Percentiles rank a stretch among this genome's conserved stretches.
Evolutionary conservation across 2,888 invertebrate genomes (phyloP).

Genomic region (Dryobotodes eremita): DNA sequence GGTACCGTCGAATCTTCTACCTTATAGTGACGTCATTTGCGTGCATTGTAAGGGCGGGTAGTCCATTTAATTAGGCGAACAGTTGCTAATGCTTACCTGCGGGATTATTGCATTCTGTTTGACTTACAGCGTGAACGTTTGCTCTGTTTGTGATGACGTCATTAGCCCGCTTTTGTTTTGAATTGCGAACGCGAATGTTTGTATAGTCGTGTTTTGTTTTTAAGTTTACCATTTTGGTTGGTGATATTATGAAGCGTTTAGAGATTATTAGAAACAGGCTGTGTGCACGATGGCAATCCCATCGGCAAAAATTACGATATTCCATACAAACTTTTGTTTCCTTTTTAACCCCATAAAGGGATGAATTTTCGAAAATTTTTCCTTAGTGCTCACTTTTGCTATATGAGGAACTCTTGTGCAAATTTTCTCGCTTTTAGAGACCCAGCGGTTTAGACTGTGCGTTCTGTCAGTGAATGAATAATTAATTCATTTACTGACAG

Average conservation of each 20-base stretch:
- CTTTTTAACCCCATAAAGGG: not conserved
- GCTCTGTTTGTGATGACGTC: slow-evolving; percentile 41
- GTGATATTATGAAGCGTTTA: not conserved
- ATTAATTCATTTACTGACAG: no score
- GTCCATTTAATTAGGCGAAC: slow-evolving; percentile 65
- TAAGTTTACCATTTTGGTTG: not conserved
- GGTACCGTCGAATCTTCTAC: slow-evolving; percentile 58
- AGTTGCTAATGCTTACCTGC: slow-evolving; percentile 50
- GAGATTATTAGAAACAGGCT: not conserved
- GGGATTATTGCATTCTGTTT: slow-evolving; percentile 57
- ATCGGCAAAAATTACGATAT: not conserved
- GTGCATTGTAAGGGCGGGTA: slow-evolving; percentile 62
- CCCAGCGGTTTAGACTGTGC: not conserved
- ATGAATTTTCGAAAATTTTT: not conserved
- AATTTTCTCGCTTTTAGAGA: no score
- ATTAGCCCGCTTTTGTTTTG: slow-evolving; percentile 45
- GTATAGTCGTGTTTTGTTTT: slow-evolving; percentile 33
- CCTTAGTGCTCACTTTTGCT: not conserved
- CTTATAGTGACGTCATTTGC: slow-evolving; percentile 63
- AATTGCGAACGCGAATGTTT: slow-evolving; percentile 31
- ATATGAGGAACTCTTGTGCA: not conserved
- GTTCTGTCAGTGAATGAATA: not conserved
- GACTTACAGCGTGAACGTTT: slow-evolving; percentile 39
- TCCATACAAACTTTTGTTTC: not conserved
- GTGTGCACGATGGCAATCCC: not conserved